These are phyloP conservation scores for Stomatorhinus walkeri DNA, from an alignment of 2,797 vertebrate genomes.

Conservation along the genomic window DNA sequence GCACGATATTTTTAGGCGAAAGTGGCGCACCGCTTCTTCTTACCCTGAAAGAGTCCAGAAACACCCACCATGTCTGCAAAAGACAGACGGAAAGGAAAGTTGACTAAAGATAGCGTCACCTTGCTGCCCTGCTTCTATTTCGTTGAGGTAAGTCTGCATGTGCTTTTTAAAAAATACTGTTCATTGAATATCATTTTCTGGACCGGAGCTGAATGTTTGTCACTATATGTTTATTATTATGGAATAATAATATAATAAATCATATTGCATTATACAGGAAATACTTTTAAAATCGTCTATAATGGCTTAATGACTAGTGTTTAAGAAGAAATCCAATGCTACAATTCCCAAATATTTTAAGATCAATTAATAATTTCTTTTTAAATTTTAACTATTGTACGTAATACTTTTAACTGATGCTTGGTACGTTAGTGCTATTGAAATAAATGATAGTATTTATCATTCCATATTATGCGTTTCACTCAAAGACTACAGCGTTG, in stretches of 20 bases:
- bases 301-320: neutral
- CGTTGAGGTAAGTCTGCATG: slow-evolving; percentile 77
- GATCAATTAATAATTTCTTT: neutral
- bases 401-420: neutral
- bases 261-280: neutral
- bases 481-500: neutral
- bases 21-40: slow-evolving; percentile 39
- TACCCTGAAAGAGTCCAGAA: slow-evolving; percentile 28
- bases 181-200: neutral
- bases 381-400: neutral
- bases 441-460: neutral
- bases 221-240: neutral
- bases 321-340: neutral
- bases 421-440: neutral
- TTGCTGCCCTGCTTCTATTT: slow-evolving; percentile 96
- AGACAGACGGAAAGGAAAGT: slow-evolving; percentile 68
- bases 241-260: neutral
- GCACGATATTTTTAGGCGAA: slow-evolving; percentile 37
- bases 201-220: neutral
- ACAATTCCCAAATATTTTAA: neutral
- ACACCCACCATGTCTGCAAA: slow-evolving; percentile 74
- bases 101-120: slow-evolving; percentile 88
- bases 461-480: neutral
- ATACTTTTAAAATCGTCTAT: neutral
- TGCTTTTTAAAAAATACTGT: neutral